phyloP scores from a whole-genome alignment of 2,888 invertebrate species.

The Ophion ventricosus region DNA sequence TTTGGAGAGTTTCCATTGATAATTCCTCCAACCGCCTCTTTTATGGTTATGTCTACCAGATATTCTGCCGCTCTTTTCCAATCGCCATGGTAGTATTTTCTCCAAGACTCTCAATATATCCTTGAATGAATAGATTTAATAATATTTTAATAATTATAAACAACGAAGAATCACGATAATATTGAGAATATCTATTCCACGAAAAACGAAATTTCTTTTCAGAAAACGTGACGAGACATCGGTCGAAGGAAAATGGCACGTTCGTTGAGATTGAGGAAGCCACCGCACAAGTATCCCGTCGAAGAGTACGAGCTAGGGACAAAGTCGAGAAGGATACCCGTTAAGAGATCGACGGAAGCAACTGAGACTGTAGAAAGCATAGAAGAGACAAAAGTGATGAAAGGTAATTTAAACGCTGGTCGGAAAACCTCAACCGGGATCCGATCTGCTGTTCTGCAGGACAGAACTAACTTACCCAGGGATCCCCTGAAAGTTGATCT shows the following conservation, averaged over 20 bases:
- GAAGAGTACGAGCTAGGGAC: constrained; percentile 19
- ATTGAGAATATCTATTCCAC: neutral
- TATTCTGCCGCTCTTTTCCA: too few species aligned
- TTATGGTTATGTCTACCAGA: too few species aligned
- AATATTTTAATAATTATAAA: too few species aligned
- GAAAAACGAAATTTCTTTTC: constrained; percentile 13
- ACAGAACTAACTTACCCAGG: constrained; percentile 67
- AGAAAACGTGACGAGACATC: constrained; percentile 14
- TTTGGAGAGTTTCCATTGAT: too few species aligned
- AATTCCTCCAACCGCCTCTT: too few species aligned
- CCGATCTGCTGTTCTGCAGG: constrained; percentile 64
- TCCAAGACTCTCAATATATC: too few species aligned
- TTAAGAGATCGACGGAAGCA: neutral
- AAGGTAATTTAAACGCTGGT: constrained; percentile 62
- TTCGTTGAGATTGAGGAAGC: constrained; percentile 48
- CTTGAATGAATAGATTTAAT: too few species aligned
- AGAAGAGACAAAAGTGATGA: neutral
- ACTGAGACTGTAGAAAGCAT: neutral
- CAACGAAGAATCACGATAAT: too few species aligned
- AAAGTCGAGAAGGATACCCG: neutral
- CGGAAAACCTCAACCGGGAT: constrained; percentile 31
- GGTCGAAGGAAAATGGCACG: constrained; percentile 51
- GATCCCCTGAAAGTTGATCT: constrained; percentile 64
- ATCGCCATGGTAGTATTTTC: too few species aligned
- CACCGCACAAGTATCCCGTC: constrained; percentile 18